These are phyloP conservation scores for Solenodon paradoxus DNA, from an alignment of 2,113 vertebrate genomes.

Conservation along the genomic window DNA sequence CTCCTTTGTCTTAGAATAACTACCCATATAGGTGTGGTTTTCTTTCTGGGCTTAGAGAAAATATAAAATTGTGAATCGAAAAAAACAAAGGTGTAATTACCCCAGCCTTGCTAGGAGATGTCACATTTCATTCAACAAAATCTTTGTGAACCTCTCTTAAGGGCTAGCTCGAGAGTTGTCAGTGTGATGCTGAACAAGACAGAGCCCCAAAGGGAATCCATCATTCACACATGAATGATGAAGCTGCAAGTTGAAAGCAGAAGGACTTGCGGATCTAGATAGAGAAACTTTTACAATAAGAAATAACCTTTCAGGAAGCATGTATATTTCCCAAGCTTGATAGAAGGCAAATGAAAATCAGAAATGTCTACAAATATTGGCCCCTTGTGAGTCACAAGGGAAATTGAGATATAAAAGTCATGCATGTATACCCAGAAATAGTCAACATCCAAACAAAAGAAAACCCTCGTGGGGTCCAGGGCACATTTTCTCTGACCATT, in stretches of 20 bases:
- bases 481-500: not conserved
- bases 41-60: not conserved
- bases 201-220: not conserved
- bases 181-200: not conserved
- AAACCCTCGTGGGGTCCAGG: not conserved
- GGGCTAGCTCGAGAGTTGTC: fast-evolving
- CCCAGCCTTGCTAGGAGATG: not conserved
- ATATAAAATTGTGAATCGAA: not conserved
- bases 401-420: not conserved
- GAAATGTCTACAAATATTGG: not conserved
- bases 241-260: not conserved
- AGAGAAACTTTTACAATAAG: not conserved
- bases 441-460: not conserved
- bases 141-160: not conserved
- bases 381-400: not conserved
- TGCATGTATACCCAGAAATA: not conserved
- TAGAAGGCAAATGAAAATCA: not conserved
- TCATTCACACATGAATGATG: too few species aligned
- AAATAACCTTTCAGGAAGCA: not conserved
- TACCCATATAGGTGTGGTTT: too few species aligned
- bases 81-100: not conserved
- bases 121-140: not conserved
- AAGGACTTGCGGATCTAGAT: not conserved
- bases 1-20: too few species aligned
- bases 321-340: not conserved